Percentiles rank a stretch among this genome's conserved stretches.
phyloP scores from a whole-genome alignment of 2,797 vertebrate species.

The Bucorvus abyssinicus region DNA sequence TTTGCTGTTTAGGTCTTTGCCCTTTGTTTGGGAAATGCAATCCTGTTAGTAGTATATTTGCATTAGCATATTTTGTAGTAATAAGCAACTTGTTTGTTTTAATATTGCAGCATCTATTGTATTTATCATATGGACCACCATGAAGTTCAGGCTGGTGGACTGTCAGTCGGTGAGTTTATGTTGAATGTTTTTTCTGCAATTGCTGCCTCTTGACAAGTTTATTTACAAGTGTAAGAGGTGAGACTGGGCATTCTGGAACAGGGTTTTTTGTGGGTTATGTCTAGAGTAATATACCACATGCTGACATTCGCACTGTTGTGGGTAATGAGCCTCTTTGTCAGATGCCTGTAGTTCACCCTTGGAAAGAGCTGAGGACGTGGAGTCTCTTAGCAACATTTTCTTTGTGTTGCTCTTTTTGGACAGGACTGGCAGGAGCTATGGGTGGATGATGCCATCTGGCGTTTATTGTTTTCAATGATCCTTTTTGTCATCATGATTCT shows the following conservation, averaged over 20 bases:
- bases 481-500: slow-evolving; percentile 97
- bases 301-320: background rate
- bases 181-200: background rate
- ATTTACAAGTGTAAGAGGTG: background rate
- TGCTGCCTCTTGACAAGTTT: background rate
- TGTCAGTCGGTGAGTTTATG: slow-evolving; percentile 89
- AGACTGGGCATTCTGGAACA: background rate
- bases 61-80: background rate
- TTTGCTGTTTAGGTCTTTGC: background rate
- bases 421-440: slow-evolving; percentile 95
- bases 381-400: background rate
- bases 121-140: slow-evolving; percentile 96
- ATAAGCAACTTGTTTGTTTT: background rate
- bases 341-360: background rate
- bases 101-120: slow-evolving; percentile 87
- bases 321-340: background rate
- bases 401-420: background rate
- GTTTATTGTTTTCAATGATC: slow-evolving; percentile 94
- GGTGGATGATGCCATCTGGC: slow-evolving; percentile 97
- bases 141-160: slow-evolving; percentile 93
- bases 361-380: background rate
- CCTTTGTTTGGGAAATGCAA: background rate
- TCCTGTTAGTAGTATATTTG: background rate
- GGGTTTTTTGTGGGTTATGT: background rate
- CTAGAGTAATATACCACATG: background rate